Percentiles rank a stretch among this genome's conserved stretches.
These are phyloP conservation scores for Diorhabda carinulata DNA, from an alignment of 1,140 invertebrate genomes.

Conservation along the genomic window DNA sequence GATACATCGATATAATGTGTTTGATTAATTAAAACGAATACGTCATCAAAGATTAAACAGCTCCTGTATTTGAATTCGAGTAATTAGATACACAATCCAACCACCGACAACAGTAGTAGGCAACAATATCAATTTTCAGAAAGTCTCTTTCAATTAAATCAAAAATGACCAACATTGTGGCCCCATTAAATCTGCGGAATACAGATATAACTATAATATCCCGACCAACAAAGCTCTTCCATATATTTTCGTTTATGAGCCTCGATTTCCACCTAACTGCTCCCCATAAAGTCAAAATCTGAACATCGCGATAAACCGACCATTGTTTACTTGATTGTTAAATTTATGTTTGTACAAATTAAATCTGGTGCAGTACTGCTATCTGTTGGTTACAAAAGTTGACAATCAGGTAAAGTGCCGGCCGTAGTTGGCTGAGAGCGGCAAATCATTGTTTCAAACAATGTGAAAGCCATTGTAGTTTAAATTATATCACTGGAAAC, in stretches of 20 bases:
- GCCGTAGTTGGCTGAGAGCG: slow-evolving; percentile 19
- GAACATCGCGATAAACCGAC: slow-evolving; percentile 48
- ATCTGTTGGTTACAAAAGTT: slow-evolving; percentile 46
- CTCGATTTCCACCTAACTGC: slow-evolving; percentile 44
- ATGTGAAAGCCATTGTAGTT: slow-evolving; percentile 14
- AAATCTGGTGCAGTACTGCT: slow-evolving; percentile 44
- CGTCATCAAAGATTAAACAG: neutral
- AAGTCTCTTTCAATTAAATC: slow-evolving; percentile 34
- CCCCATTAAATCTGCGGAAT: slow-evolving; percentile 40
- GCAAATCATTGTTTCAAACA: slow-evolving; percentile 24
- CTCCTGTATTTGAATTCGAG: neutral
- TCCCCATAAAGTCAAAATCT: slow-evolving; percentile 48
- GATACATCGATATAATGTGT: too few relatives aligned
- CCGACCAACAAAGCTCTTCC: slow-evolving; percentile 37
- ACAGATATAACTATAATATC: slow-evolving; percentile 42
- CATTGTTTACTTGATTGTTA: slow-evolving; percentile 50
- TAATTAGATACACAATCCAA: neutral
- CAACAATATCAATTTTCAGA: slow-evolving; percentile 38
- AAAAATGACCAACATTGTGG: slow-evolving; percentile 38
- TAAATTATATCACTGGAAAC: slow-evolving; percentile 16
- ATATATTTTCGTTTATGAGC: slow-evolving; percentile 48
- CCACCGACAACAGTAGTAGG: slow-evolving; percentile 21
- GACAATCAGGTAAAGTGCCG: slow-evolving; percentile 38
- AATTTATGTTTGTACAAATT: slow-evolving; percentile 51
- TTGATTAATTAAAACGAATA: too few relatives aligned